Percentiles rank a stretch among this genome's conserved stretches.
These are phyloP conservation scores for Danio rerio DNA, from an alignment of 2,113 vertebrate genomes.

Conservation along the genomic window GRCz12tu NC_133182.1:71756501-71757000, in stretches of 20 bases:
- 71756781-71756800: neutral
- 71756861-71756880: slow-evolving; percentile 17
- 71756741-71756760: neutral
- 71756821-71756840: neutral
- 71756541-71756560: too few species aligned
- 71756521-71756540: too few species aligned
- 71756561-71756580: too few species aligned
- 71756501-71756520: too few species aligned
- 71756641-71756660: too few species aligned
- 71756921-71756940: neutral
- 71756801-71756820: slow-evolving; percentile 44
- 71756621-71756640: too few species aligned
- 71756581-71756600: too few species aligned
- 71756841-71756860: neutral
- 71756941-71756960: slow-evolving; percentile 26
- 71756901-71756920: slow-evolving; percentile 46
- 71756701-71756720: too few species aligned
- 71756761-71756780: neutral
- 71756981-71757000: slow-evolving; percentile 44
- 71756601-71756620: too few species aligned
- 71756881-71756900: slow-evolving; percentile 33
- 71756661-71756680: too few species aligned
- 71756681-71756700: too few species aligned
- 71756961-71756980: slow-evolving; percentile 48
- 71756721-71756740: too few species aligned